Percentiles rank a stretch among this genome's conserved stretches.
These are phyloP conservation scores for Halocaridina rubra DNA, from an alignment of 2,888 invertebrate species.

Conservation along the genomic window DNA sequence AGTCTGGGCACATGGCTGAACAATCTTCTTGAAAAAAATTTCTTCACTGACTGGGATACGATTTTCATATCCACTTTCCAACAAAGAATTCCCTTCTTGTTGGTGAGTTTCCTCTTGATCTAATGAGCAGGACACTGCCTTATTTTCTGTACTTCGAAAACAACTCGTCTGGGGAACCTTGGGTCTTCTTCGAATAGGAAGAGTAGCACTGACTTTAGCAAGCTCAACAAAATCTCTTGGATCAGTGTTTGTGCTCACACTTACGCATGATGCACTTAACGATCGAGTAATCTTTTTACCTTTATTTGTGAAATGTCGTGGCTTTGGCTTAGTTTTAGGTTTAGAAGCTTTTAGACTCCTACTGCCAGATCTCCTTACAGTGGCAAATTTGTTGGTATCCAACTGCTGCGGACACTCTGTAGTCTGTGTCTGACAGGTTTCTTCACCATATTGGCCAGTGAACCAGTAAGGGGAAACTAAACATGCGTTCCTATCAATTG, in stretches of 20 bases:
- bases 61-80: neutral
- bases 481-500: neutral
- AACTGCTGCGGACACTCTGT: neutral
- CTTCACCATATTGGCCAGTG: too few relatives aligned
- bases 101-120: neutral
- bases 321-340: slow-evolving; percentile 31
- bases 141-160: neutral
- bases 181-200: neutral
- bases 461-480: neutral
- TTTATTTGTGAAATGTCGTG: neutral
- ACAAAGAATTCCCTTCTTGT: neutral
- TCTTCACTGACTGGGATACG: neutral
- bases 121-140: neutral
- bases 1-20: neutral
- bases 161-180: neutral
- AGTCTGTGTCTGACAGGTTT: neutral
- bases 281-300: slow-evolving; percentile 40
- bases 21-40: neutral
- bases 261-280: slow-evolving; percentile 50
- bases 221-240: slow-evolving; percentile 65
- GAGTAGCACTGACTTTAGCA: slow-evolving; percentile 26
- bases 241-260: slow-evolving; percentile 58
- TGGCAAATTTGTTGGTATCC: neutral
- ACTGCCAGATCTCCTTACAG: neutral
- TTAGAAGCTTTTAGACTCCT: neutral